Percentiles rank a stretch among this genome's conserved stretches.
These are phyloP conservation scores for Phengaris alcon DNA, from an alignment of 2,888 invertebrate species.

Conservation along the genomic window DNA sequence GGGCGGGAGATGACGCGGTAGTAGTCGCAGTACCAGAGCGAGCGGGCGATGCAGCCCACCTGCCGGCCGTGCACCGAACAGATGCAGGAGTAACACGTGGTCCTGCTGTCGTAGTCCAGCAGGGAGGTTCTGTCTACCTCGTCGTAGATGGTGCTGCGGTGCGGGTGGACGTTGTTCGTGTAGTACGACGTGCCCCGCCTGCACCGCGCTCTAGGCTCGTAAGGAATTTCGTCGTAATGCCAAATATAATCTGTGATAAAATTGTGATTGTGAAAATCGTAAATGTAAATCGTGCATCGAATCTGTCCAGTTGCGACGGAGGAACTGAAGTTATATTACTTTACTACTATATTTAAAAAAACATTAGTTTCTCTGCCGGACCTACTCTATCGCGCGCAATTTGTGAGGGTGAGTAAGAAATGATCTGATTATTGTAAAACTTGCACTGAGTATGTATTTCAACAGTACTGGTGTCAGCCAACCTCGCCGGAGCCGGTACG, in stretches of 20 bases:
- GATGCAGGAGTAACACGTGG: slow-evolving; percentile 58
- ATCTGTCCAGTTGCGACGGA: background rate
- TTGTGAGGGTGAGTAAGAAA: background rate
- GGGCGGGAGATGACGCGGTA: slow-evolving; percentile 46
- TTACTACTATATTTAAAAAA: background rate
- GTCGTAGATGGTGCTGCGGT: slow-evolving; percentile 55
- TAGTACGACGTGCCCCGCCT: slow-evolving; percentile 60
- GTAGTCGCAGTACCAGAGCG: slow-evolving; percentile 58
- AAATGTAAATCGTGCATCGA: background rate
- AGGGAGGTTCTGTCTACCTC: slow-evolving; percentile 48
- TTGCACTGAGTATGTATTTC: slow-evolving; percentile 31
- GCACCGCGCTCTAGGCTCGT: slow-evolving; percentile 53
- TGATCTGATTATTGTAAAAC: background rate
- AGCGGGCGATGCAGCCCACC: slow-evolving; percentile 52
- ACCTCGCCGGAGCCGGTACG: slow-evolving; percentile 60
- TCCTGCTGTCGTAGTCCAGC: slow-evolving; percentile 49
- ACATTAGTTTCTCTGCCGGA: background rate
- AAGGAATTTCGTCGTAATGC: slow-evolving; percentile 70
- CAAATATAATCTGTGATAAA: slow-evolving; percentile 60
- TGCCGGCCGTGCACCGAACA: slow-evolving; percentile 49
- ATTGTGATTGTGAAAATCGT: background rate
- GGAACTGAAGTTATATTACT: too few species aligned
- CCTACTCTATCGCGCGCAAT: background rate
- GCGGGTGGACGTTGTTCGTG: slow-evolving; percentile 52
- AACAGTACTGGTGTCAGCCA: slow-evolving; percentile 3